Percentiles rank a stretch among this genome's conserved stretches.
These are phyloP conservation scores for Pteropus alecto DNA, from an alignment of 2,113 vertebrate genomes.

Conservation along the genomic window DNA sequence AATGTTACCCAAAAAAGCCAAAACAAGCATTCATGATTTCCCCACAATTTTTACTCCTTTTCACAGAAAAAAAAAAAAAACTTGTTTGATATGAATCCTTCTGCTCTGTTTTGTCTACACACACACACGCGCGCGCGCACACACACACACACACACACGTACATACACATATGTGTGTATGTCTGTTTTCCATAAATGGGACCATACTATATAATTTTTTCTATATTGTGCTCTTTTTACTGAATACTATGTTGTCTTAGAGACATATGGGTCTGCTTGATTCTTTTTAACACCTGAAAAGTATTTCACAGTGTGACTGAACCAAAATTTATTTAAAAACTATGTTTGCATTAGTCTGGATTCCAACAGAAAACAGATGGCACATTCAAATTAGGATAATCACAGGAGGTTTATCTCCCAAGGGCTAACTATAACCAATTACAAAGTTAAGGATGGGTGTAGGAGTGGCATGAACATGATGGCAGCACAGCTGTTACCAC, in stretches of 20 bases:
- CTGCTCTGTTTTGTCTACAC: background rate
- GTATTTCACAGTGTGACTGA: background rate
- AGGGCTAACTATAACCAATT: background rate
- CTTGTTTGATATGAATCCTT: background rate
- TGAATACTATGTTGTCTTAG: background rate
- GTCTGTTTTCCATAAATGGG: background rate
- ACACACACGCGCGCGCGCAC: no score
- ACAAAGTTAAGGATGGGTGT: background rate
- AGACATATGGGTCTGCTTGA: background rate
- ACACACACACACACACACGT: background rate
- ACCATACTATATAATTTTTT: background rate
- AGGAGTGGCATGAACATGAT: background rate
- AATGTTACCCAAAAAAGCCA: background rate
- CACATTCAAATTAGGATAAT: background rate
- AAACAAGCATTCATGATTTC: background rate
- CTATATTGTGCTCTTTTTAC: background rate
- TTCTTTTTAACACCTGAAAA: background rate
- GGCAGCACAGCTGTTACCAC: background rate
- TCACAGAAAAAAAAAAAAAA: background rate
- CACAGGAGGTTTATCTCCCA: background rate
- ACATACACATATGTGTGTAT: background rate
- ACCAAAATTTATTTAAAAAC: background rate
- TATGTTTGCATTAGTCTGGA: background rate
- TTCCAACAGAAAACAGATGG: slow-evolving; percentile 8
- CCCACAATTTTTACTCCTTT: background rate